Evolutionary conservation across 1,140 invertebrate species (phyloP), one percentile per base, ranked within the genome.

Genomic region (Bilobella aurantiaca): DNA sequence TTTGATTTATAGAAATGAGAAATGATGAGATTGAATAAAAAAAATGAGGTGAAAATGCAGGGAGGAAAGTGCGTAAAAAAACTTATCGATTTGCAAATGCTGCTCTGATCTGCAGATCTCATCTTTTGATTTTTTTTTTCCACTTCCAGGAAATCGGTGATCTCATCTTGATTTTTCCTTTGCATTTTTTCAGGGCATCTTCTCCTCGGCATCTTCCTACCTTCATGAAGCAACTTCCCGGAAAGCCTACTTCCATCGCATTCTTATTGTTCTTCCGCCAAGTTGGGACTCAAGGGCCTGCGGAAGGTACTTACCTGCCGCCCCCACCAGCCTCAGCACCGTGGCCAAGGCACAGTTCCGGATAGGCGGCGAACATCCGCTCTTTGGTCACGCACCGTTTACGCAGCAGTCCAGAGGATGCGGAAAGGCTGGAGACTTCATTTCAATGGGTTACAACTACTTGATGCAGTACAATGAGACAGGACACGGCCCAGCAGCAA

Each of bases 341-440:
- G 37, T 66, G 47, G 56, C 79, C 29, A 78, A 81, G 69, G 74
- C 80, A 16, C 79, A 84, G 70, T 75, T 84, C 29, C 75, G 76
- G 23, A 49, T 70, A 2, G 76, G 77, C 16, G 71, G 75, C 3
- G 74, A 78, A 14, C 81, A 82, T 73, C 80, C 80, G 0, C 75
- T 80, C 8, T 79, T 81, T 71, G 81, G 80, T 3, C 76, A 81
- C 63, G 65, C 69, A 1, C 75, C 78, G 8, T 85, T 79, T 78
- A 84, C 83, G 0, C 81, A 83, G 70, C 84, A 85, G 74, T 80
- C 81, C 21, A 71, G 76, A 23, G 81, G 82, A 0, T 85, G 83
- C 65, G 82, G 81, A 2, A 75, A 80, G 69, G 76, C 76, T 5
- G 84, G 83, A 0, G 82, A 84, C 73, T 81, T 82, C 68, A 81